Base-by-base conservation (phyloP, 2,797 vertebrate species). In the Arnoldichthys spilopterus region DNA sequence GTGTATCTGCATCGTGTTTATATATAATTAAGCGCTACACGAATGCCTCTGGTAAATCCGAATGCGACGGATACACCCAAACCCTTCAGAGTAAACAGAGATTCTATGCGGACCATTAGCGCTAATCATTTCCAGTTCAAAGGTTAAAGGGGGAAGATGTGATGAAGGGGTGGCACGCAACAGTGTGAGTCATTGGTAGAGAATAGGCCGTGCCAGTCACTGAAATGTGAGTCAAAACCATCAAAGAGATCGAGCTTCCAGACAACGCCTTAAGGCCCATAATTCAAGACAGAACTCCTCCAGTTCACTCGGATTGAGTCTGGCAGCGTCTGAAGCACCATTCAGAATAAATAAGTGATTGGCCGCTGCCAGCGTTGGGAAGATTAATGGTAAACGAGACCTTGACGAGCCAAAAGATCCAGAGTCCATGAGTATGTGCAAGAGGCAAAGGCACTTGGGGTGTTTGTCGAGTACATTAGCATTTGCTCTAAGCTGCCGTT, bases 241-340 rank as follows among this genome's bases (percentile, higher is more conserved):
- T 72, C 43, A 81, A 77, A 81, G 78, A 61, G 18, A 18, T 58
- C 8, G 0, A 28, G 49, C 67, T 76, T 58, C 34, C 74, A 73
- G 77, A 68, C 71, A 59, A 58, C 61, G 70, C 58, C 70, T 74
- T 63, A 58, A 81, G 53, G 71, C 61, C 40, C 54, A 58, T 37
- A 72, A 75, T 75, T 43, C 67, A 51, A 67, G 63, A 72, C 61
- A 81, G 58, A 72, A 59, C 24, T 49, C n/a, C 64, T 72, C 22
- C 54, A 58, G 62, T 79, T 76, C 5, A 51, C 67, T 45, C 8
- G 8, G 45, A 78, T 47, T 24, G 26, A 79, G 59, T 72, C 34
- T 28, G 9, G 16, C 16, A 30, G 22, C 5, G 63, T 74, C 53
- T 79, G 54, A 74, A 74, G 54, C 56, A 72, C 53, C 78, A 40